Evolutionary conservation across 2,888 invertebrate species (phyloP).

Genomic region (Drosophila multiciliata): DNA sequence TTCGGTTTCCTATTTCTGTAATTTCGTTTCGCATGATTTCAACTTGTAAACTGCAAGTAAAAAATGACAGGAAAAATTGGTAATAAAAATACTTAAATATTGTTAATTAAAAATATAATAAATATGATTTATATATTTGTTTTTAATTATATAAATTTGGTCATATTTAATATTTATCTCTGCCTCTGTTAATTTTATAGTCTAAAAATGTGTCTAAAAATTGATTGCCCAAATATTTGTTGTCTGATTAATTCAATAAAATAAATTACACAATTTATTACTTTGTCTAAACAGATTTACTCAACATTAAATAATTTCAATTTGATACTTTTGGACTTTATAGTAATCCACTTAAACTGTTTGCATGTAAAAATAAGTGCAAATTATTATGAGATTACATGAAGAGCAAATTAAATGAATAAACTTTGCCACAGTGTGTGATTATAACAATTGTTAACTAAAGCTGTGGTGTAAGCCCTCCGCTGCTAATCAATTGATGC

Average conservation of each 20-base stretch:
- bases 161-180: background rate
- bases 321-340: background rate
- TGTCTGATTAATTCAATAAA: background rate
- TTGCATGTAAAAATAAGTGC: background rate
- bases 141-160: background rate
- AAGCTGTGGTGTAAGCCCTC: background rate
- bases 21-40: constrained; percentile 55
- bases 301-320: background rate
- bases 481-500: constrained; percentile 17
- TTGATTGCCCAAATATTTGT: background rate
- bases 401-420: background rate
- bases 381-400: background rate
- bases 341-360: background rate
- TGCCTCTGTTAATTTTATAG: background rate
- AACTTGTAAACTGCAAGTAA: constrained; percentile 65
- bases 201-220: background rate
- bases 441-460: constrained; percentile 8
- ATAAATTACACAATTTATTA: background rate
- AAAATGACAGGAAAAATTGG: constrained; percentile 6
- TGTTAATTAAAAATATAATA: background rate
- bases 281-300: background rate
- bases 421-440: background rate
- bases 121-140: background rate
- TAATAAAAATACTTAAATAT: background rate
- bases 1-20: constrained; percentile 32